Conservation (phyloP, 2,113 vertebrate species). For the Gallinago undulata region DNA sequence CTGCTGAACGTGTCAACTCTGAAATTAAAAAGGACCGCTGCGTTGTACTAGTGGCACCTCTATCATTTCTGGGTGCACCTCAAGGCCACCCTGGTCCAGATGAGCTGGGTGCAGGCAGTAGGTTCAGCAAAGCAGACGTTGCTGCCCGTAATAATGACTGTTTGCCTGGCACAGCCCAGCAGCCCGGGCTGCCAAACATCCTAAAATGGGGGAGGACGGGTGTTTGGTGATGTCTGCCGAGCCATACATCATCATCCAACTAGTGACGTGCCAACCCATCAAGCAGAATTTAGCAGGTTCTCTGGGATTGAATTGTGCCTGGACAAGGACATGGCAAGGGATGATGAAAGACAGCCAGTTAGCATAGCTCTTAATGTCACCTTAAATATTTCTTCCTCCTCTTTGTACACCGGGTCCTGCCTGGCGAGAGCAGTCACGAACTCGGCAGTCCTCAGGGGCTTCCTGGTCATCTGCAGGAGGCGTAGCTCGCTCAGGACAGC, state of each 20-base stretch:
- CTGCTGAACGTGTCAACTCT: background rate
- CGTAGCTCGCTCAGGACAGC: slow-evolving; percentile 73
- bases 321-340: background rate
- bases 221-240: background rate
- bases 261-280: background rate
- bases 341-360: background rate
- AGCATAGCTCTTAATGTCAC: slow-evolving; percentile 43
- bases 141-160: background rate
- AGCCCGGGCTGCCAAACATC: background rate
- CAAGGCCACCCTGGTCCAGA: background rate
- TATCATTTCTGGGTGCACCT: accelerated
- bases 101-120: background rate
- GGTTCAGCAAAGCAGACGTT: background rate
- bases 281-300: background rate
- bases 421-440: slow-evolving; percentile 73
- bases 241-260: background rate
- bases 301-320: background rate
- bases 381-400: slow-evolving; percentile 84
- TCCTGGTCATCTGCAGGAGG: slow-evolving; percentile 64
- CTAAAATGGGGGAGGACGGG: background rate
- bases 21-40: background rate
- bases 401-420: slow-evolving; percentile 79
- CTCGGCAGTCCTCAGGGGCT: slow-evolving; percentile 73
- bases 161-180: background rate
- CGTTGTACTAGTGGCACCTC: no score